Conservation (phyloP, 2,888 invertebrate genomes). For the Clitarchus hookeri region DNA sequence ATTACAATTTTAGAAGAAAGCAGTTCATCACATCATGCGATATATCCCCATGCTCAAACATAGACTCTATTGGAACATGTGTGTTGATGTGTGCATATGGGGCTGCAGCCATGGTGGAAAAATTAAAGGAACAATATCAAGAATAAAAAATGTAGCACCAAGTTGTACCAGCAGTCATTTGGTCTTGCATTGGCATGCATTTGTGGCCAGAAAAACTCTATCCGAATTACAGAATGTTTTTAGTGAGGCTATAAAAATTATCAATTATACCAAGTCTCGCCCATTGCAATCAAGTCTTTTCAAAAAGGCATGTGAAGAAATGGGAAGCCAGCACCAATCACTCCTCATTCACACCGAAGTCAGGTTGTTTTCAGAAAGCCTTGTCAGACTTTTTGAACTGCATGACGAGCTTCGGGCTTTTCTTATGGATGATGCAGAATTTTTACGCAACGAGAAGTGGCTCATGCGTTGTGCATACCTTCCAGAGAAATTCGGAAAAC, state of each 20-base stretch:
- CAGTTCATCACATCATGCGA: no score
- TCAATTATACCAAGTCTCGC: no score
- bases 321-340: not conserved
- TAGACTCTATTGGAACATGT: not conserved
- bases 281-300: no score
- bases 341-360: not conserved
- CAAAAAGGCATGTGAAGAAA: not conserved
- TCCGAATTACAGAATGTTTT: not conserved
- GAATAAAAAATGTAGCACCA: slow-evolving; percentile 11
- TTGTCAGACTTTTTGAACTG: not conserved
- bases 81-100: slow-evolving; percentile 25
- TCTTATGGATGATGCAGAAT: not conserved
- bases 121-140: not conserved
- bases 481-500: not conserved
- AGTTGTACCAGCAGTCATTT: not conserved
- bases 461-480: not conserved
- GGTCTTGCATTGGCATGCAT: slow-evolving; percentile 5
- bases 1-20: no score
- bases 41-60: no score
- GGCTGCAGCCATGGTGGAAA: not conserved
- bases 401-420: not conserved
- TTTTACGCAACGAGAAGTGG: not conserved
- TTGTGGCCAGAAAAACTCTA: slow-evolving; percentile 12
- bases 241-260: no score
- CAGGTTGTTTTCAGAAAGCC: not conserved